A percentile compares a stretch with the other conserved stretches of the same genome.
Conservation (phyloP, 2,888 invertebrate species). For the Dryocosmus kuriphilus region DNA sequence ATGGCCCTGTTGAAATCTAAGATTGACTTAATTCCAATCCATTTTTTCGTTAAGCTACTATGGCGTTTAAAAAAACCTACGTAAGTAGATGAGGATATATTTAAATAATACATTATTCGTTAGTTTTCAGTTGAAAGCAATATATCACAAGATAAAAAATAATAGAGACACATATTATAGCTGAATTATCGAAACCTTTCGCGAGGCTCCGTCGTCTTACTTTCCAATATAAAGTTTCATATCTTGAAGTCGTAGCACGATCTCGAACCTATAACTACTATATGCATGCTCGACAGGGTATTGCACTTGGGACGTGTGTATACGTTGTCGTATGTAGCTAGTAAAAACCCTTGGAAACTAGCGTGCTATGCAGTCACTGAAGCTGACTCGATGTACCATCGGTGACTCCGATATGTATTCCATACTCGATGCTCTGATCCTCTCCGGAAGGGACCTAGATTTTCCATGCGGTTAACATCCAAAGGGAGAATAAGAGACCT, state of each 20-base stretch:
- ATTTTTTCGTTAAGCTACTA: too few relatives aligned
- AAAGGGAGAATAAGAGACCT: not conserved
- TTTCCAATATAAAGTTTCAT: not conserved
- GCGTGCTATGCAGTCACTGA: not conserved
- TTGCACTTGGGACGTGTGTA: conserved; percentile 4
- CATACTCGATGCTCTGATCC: conserved; percentile 5
- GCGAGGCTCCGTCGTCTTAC: not conserved
- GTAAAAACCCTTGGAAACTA: not conserved
- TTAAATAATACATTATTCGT: not conserved
- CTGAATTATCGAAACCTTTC: not conserved
- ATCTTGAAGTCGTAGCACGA: not conserved
- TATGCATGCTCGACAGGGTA: conserved; percentile 6
- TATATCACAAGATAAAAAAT: not conserved
- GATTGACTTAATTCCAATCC: too few relatives aligned
- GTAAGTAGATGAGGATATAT: not conserved
- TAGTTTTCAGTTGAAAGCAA: conserved; percentile 2
- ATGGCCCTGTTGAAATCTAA: too few relatives aligned
- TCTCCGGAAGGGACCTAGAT: not conserved
- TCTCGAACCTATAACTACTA: not conserved
- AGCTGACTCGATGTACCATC: conserved; percentile 4
- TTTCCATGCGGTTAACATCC: conserved; percentile 1
- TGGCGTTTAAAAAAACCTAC: too few relatives aligned
- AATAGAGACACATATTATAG: not conserved
- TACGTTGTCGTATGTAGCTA: not conserved
- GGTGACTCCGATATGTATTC: not conserved